phyloP scores from a whole-genome alignment of 2,797 vertebrate genomes.

The Pachyuromys duprasi region DNA sequence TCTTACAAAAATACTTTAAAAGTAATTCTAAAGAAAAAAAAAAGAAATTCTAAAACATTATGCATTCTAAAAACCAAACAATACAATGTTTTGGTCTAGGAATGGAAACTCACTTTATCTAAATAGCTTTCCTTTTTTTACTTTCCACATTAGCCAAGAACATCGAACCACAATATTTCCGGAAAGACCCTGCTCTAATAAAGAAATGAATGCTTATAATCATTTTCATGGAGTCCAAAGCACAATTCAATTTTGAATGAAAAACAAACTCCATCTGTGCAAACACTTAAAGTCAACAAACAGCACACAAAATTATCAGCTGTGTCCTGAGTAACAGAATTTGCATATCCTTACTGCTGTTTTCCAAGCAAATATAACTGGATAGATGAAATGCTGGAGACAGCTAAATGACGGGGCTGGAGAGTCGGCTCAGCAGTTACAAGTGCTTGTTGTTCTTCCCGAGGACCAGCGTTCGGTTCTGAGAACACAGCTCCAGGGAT shows the following conservation, averaged over 20 bases:
- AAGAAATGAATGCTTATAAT: conserved; percentile 5
- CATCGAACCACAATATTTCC: background rate
- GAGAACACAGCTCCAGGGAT: background rate
- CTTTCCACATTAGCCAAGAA: conserved; percentile 27
- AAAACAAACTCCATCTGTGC: conserved; percentile 15
- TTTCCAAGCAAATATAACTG: conserved; percentile 30
- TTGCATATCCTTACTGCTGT: background rate
- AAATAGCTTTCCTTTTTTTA: conserved; percentile 8
- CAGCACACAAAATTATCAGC: background rate
- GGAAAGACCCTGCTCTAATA: conserved; percentile 43
- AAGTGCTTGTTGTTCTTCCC: background rate
- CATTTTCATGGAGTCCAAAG: conserved; percentile 34
- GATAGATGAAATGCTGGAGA: background rate
- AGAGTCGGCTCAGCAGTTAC: background rate
- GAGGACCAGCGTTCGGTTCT: background rate
- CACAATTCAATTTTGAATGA: conserved; percentile 7
- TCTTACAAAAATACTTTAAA: conserved; percentile 29
- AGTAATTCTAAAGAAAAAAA: background rate
- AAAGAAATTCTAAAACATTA: background rate
- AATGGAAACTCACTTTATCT: conserved; percentile 39
- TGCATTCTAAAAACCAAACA: conserved; percentile 9
- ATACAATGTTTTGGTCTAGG: background rate
- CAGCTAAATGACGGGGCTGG: background rate
- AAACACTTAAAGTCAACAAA: conserved; percentile 54
- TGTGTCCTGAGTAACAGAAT: background rate